Evolutionary conservation across 2,113 vertebrate species (phyloP), one percentile per base, ranked within the genome.

Genomic region (Bujurquina vittata): DNA sequence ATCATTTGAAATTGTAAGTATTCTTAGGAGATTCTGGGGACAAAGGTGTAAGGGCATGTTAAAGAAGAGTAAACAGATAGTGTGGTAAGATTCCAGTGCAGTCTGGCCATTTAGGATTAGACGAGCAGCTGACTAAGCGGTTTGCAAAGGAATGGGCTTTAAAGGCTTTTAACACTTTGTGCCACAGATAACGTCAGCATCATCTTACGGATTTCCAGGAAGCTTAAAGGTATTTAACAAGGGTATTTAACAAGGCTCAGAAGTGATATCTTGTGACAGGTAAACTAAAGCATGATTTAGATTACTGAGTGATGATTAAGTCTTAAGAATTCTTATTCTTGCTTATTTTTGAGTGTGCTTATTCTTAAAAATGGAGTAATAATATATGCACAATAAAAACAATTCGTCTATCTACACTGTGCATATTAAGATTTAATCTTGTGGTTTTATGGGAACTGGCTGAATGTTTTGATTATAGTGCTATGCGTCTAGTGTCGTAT

Each of bases 201-300:
- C 92, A 91, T 86, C 84, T 80, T 61, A 58, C 49, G 93, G 94
- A 93, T 95, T 94, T 89, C 77, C 85, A 67, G 60, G 55, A 69
- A 90, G 93, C 93, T 95, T 94, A 94, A 91, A 91, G 91, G 92
- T 94, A 89, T 94, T 95, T 94, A 93, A 87, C 78, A 23, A 40
- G 60, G 83, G 79, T 77, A 73, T 90, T 90, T 86, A 91, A 91
- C 73, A 26, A 69, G 87, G 88, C 89, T 93, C 92, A 77, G 85
- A 76, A 86, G 67, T 93, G 81, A 92, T 92, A 83, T 85, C 75
- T 76, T 43, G 83, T 92, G 94, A 92, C 92, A 92, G 92, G 91
- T 92, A 84, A 79, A 89, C 65, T 23, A 80, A 84, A 87, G 85
- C 87, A 11, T 69, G 65, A 7, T 23, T 69, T 10, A 2, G 65